A percentile compares a stretch with the other conserved stretches of the same genome.
These are phyloP conservation scores for Macrophya annulata DNA, from an alignment of 2,888 invertebrate species.

Conservation along the genomic window DNA sequence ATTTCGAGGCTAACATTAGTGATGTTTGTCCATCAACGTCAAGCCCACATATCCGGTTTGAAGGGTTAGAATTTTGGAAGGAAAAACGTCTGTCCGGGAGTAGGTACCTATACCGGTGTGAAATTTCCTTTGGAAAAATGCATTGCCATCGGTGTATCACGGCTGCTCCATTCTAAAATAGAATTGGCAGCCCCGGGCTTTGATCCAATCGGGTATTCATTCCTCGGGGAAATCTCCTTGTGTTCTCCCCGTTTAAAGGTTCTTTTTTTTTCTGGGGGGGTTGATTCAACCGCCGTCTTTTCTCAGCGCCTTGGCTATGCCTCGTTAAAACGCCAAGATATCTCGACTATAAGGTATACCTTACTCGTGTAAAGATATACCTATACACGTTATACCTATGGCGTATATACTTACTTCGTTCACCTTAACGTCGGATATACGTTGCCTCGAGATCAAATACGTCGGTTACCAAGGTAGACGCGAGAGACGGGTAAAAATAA, in stretches of 20 bases:
- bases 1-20: neutral
- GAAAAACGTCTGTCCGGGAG: conserved; percentile 2
- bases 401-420: conserved; percentile 12
- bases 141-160: conserved; percentile 50
- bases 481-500: conserved; percentile 43
- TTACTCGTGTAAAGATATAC: neutral
- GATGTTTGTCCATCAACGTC: neutral
- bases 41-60: neutral
- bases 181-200: conserved; percentile 52
- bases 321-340: conserved; percentile 45
- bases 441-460: conserved; percentile 34
- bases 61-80: conserved; percentile 19
- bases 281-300: conserved; percentile 46
- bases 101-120: neutral
- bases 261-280: neutral
- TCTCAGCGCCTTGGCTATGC: conserved; percentile 14
- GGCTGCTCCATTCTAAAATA: conserved; percentile 50
- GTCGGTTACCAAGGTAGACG: conserved; percentile 29
- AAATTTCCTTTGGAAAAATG: conserved; percentile 38
- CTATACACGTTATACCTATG: neutral
- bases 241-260: conserved; percentile 53
- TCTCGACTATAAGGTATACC: neutral
- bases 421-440: conserved; percentile 4
- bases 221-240: conserved; percentile 55
- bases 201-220: conserved; percentile 55